These are phyloP conservation scores for Percopsis omiscomaycus DNA, from an alignment of 2,797 vertebrate genomes.

Conservation along the genomic window DNA sequence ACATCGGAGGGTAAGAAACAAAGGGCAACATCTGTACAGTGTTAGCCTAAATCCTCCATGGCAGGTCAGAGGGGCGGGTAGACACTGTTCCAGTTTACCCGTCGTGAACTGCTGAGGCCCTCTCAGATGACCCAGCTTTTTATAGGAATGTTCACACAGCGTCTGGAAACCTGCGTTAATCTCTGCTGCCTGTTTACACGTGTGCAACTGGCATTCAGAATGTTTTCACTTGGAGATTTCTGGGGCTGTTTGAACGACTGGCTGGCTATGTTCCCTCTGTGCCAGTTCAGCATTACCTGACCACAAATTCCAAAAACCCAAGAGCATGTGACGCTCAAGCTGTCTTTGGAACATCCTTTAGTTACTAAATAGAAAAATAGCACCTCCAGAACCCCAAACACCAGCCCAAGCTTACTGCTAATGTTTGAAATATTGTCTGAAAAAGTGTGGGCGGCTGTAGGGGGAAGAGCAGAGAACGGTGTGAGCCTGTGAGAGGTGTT, in stretches of 20 bases:
- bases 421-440: too few species aligned
- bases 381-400: too few species aligned
- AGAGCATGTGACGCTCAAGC: too few species aligned
- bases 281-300: too few species aligned
- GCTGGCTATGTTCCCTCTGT: too few species aligned
- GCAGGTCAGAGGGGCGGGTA: constrained; percentile 39
- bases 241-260: background rate
- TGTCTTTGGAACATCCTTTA: too few species aligned
- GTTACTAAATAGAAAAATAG: too few species aligned
- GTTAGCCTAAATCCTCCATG: constrained; percentile 40
- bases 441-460: too few species aligned
- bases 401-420: too few species aligned
- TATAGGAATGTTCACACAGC: constrained; percentile 36
- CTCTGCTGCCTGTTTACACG: constrained; percentile 39
- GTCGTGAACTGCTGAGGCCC: constrained; percentile 23
- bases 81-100: constrained; percentile 32
- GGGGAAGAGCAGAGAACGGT: too few species aligned
- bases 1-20: constrained; percentile 27
- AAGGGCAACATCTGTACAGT: constrained; percentile 20
- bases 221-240: constrained; percentile 39
- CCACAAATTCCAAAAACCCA: too few species aligned
- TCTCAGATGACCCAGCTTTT: constrained; percentile 45
- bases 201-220: constrained; percentile 43
- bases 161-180: constrained; percentile 25
- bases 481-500: background rate